These are phyloP conservation scores for Drosophila setosimentum DNA, from an alignment of 2,888 invertebrate genomes.

Conservation along the genomic window DNA sequence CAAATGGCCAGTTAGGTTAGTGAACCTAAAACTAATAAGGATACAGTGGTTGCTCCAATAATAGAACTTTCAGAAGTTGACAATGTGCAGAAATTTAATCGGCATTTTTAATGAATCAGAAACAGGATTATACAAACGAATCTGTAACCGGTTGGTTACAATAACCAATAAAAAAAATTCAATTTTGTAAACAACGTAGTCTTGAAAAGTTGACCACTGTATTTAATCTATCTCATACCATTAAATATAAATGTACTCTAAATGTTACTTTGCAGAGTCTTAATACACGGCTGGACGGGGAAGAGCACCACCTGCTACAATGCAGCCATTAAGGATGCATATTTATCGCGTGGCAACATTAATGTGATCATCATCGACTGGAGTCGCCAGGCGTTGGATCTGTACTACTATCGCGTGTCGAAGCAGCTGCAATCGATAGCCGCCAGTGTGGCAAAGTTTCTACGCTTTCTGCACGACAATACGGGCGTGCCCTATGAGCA, in stretches of 20 bases:
- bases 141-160: not conserved
- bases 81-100: not conserved
- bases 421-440: slow-evolving; percentile 76
- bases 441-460: slow-evolving; percentile 70
- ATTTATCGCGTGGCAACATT: slow-evolving; percentile 74
- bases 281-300: slow-evolving; percentile 82
- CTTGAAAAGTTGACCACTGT: not conserved
- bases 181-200: not conserved
- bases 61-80: not conserved
- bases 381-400: slow-evolving; percentile 75
- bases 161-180: not conserved
- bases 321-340: slow-evolving; percentile 81
- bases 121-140: not conserved
- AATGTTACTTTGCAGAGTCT: slow-evolving; percentile 59
- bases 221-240: not conserved
- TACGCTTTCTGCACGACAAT: slow-evolving; percentile 76
- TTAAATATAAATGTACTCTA: not conserved
- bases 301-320: slow-evolving; percentile 77
- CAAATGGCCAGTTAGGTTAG: slow-evolving; percentile 81
- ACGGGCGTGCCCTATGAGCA: slow-evolving; percentile 64
- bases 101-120: not conserved
- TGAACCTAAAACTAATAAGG: slow-evolving; percentile 29
- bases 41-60: not conserved
- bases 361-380: slow-evolving; percentile 84
- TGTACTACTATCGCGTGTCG: slow-evolving; percentile 77